Evolutionary conservation across 2,797 vertebrate genomes (phyloP), one percentile per base, ranked within the genome.

Genomic region (Caiman crocodilus): DNA sequence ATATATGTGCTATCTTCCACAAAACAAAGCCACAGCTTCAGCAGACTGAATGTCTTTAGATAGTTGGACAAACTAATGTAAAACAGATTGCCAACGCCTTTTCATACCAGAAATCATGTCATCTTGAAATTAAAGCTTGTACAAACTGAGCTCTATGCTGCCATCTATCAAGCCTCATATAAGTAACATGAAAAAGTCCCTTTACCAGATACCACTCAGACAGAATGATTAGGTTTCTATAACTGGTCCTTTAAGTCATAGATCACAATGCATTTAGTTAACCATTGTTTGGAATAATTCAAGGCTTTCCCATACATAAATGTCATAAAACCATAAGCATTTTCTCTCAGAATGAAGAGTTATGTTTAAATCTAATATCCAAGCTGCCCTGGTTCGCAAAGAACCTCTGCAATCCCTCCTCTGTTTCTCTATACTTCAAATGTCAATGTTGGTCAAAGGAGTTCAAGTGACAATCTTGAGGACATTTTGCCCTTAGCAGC

Each of bases 11-110:
- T 58, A 4, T 18, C 28, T 79, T 69, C 35, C 85, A 12, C 8
- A 50, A 65, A 28, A 18, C 75, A 28, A 0, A 0, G 4, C 50
- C 25, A 5, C 2, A 32, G 28, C 28, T 63, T 21, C 76, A 59
- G 26, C 71, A 23, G 63, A 16, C 8, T 13, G 71, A 58, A 55
- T 2, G 3, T 55, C 25, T n/a, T 82, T 58, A 77, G 13, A 14
- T n/a, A 26, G 8, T 25, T 7, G 30, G 79, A 65, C 8, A n/a
- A 42, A n/a, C 21, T 69, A 2, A 7, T 61, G 67, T 4, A 82
- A 18, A n/a, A 18, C 0, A 14, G 26, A 25, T 28, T 73, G 35
- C 50, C 42, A 50, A 73, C 1, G 21, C 16, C 35, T 14, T 73
- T 90, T 65, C 5, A 74, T 61, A 64, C 14, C 25, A 55, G 14